These are phyloP conservation scores for Clanis bilineata DNA, from an alignment of 2,888 invertebrate species.

Conservation along the genomic window DNA sequence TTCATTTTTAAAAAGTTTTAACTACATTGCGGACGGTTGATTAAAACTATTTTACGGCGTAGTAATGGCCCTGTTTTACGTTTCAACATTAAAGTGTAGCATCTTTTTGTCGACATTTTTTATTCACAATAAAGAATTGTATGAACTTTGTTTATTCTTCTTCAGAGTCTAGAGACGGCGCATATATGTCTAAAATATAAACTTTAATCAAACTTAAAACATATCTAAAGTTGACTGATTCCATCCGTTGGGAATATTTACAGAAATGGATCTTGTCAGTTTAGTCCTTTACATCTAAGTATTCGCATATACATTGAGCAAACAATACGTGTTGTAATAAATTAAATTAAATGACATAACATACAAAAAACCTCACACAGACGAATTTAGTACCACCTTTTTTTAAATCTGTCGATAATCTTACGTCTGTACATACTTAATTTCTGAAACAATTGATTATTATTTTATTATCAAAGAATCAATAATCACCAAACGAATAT, in stretches of 20 bases:
- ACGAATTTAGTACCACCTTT: no score
- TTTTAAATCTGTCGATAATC: no score
- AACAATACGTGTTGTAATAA: no score
- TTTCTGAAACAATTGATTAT: no score
- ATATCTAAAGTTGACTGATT: not conserved
- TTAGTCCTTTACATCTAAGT: not conserved
- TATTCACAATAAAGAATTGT: not conserved
- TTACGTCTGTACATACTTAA: no score
- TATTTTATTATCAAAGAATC: no score
- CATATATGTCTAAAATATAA: not conserved
- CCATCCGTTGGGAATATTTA: not conserved
- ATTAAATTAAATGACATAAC: slow-evolving; percentile 24
- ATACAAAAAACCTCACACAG: no score
- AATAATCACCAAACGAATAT: no score
- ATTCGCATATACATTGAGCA: no score
- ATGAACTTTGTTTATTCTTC: not conserved
- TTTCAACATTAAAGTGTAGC: slow-evolving; percentile 15
- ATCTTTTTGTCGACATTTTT: not conserved
- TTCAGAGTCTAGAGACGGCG: not conserved
- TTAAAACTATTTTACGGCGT: slow-evolving; percentile 40
- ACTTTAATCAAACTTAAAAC: not conserved
- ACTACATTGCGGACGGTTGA: slow-evolving; percentile 44
- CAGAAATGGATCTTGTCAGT: not conserved
- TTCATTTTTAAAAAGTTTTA: slow-evolving; percentile 52
- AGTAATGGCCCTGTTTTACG: slow-evolving; percentile 25